Base-by-base conservation (phyloP, 2,888 invertebrate genomes). In the Nowickia ferox region DNA sequence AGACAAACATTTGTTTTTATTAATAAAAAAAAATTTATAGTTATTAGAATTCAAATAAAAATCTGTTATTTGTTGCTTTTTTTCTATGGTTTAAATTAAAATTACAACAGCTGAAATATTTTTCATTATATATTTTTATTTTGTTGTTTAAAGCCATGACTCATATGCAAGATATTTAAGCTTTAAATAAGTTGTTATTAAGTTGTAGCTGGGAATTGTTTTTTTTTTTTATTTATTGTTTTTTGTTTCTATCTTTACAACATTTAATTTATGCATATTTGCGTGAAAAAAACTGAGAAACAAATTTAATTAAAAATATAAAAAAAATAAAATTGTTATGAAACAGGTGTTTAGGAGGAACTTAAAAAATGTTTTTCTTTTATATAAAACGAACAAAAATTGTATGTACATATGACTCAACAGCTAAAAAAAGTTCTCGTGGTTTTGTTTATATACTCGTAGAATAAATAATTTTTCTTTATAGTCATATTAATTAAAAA, bases 181-280 rank as follows among this genome's bases (percentile, higher is more conserved):
- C 17, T 69, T 22, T 30, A 8, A 71, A 55, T 65, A 38, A 40
- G 42, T 63, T 71, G 38, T 69, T 10, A n/a, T 59, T 40, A 48
- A 48, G n/a, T n/a, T n/a, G n/a, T 38, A 30, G 68, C 53, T 30
- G 9, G 46, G 44, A 76, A 63, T 17, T 11, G 55, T 68, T 61
- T 19, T 5, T 48, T 38, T n/a, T 38, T 8, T 22, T 48, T 38
- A 19, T 15, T 19, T 1, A 1, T 22, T 30, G 30, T 61, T 15
- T 71, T 46, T 38, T 1, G 8, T 5, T 48, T 46, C 46, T 5
- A 40, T 46, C 46, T 57, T 55, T 61, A n/a, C 9, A 53, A 44
- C 48, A 17, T 55, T 63, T 76, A 76, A 82, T 76, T 76, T 69
- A 82, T 82, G 82, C 75, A 82, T 69, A 76, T 55, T 82, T 82